These are phyloP conservation scores for Callitettix versicolor DNA, from an alignment of 1,140 invertebrate genomes.

Conservation along the genomic window DNA sequence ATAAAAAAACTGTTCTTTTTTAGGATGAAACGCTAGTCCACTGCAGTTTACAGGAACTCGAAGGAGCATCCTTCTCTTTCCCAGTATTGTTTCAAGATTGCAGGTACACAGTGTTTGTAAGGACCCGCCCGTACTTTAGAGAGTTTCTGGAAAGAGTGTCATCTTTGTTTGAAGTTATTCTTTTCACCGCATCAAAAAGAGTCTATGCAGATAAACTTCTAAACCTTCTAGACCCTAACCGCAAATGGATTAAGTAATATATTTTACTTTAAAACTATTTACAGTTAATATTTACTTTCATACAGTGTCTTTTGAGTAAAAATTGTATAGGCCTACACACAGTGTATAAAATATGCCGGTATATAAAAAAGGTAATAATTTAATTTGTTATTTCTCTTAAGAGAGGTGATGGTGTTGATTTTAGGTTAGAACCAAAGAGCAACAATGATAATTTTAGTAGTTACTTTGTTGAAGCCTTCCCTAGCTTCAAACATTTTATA, in stretches of 20 bases:
- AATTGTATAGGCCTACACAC: background rate
- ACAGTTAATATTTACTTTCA: background rate
- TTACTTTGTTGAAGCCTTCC: too few relatives aligned
- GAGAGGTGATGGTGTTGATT: too few relatives aligned
- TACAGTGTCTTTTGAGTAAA: too few relatives aligned
- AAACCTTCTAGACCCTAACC: slow-evolving; percentile 82
- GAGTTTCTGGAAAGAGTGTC: slow-evolving; percentile 89
- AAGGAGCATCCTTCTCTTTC: slow-evolving; percentile 87
- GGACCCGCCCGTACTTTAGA: slow-evolving; percentile 80
- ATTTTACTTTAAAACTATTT: background rate
- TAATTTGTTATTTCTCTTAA: too few relatives aligned
- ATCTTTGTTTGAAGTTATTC: slow-evolving; percentile 84
- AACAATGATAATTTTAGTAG: too few relatives aligned
- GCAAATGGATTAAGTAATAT: slow-evolving; percentile 77
- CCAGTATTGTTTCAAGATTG: slow-evolving; percentile 89
- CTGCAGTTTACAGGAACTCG: slow-evolving; percentile 84
- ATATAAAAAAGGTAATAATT: too few relatives aligned
- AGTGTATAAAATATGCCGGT: too few relatives aligned
- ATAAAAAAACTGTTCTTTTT: too few relatives aligned
- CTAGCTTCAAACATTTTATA: too few relatives aligned
- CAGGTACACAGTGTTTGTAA: slow-evolving; percentile 48
- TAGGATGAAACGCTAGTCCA: slow-evolving; percentile 91
- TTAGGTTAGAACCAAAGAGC: too few relatives aligned
- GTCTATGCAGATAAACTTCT: slow-evolving; percentile 92
- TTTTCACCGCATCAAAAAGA: slow-evolving; percentile 92